These are phyloP conservation scores for Tympanuchus pallidicinctus DNA, from an alignment of 2,113 vertebrate species.

Conservation along the genomic window DNA sequence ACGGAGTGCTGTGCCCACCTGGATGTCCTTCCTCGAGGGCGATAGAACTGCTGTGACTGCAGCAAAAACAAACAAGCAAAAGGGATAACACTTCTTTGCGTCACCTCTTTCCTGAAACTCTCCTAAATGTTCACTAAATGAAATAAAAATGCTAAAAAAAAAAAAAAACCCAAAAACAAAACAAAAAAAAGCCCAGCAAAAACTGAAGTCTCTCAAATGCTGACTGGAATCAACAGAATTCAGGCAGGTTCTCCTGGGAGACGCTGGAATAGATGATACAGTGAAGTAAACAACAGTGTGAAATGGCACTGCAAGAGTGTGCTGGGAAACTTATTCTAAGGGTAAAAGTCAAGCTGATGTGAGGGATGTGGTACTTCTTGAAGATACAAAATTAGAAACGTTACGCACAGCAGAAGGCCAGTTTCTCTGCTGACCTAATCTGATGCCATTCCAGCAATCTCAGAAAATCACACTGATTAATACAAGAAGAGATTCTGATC, in stretches of 20 bases:
- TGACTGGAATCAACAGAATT: not conserved
- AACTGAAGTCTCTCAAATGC: not conserved
- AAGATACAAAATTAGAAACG: constrained; percentile 34
- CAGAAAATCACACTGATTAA: constrained; percentile 40
- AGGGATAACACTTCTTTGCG: not conserved
- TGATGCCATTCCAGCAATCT: constrained; percentile 35
- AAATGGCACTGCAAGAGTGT: fast-evolving
- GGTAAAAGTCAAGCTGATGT: constrained; percentile 37
- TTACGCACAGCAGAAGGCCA: not conserved
- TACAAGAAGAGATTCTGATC: not conserved
- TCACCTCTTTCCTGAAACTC: not conserved
- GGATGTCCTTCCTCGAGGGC: not conserved
- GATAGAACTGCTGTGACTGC: not conserved
- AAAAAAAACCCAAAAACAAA: not conserved
- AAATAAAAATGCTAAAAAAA: not conserved
- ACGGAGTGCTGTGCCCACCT: fast-evolving
- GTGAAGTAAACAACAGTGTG: not conserved
- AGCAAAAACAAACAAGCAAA: not conserved
- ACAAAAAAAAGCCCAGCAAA: not conserved
- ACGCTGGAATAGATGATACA: not conserved
- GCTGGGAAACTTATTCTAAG: not conserved
- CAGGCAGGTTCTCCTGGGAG: not conserved
- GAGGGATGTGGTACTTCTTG: constrained; percentile 55
- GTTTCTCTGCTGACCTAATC: constrained; percentile 42
- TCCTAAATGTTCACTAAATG: not conserved